Base-by-base conservation (phyloP, 2,888 invertebrate genomes). In the Tachina grossa region DNA sequence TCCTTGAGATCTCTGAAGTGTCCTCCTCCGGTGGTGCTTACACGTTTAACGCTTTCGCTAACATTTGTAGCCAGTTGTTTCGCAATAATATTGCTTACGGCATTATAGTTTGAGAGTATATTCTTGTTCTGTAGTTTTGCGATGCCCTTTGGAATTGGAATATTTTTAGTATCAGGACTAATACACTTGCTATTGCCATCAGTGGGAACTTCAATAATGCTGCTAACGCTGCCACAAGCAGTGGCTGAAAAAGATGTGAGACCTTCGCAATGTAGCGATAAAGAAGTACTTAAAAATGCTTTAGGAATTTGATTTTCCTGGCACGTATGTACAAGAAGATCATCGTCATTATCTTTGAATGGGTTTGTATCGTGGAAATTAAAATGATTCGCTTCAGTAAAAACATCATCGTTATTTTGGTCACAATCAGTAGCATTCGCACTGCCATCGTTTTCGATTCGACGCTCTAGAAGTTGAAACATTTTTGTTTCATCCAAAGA, bases 401-500 rank as follows among this genome's bases (percentile, higher is more conserved):
- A 91, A 10, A 91, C 90, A 77, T 91, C 91, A 45, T 90, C 90
- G 3, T 88, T 88, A 61, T 88, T 63, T 31, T 53, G 65, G 87
- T 86, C 41, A 78, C 85, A 2, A 83, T 87, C 41, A 88, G 88
- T 85, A 16, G 79, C 63, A 8, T 72, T 71, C 11, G 80, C 76
- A 41, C n/a, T 22, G 41, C 71, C 57, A 0, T 45, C 39, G 55
- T 74, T 69, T 89, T 89, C 89, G 49, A 88, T 13, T 76, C 79
- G 82, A 0, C 90, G 89, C n/a, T 92, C 91, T 80, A 92, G 89
- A 1, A 93, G 82, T 69, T 90, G 90, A 43, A 92, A 74, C 89
- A 93, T 92, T 87, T 92, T 94, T 0, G 95, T 93, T 88, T 96
- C 96, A 88, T 96, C 96, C 87, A 96, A 92, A 89, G 96, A 96